A percentile compares a stretch with the other conserved stretches of the same genome.
Evolutionary conservation across 2,113 vertebrate genomes (phyloP).

Genomic region (Setophaga kirtlandii): DNA sequence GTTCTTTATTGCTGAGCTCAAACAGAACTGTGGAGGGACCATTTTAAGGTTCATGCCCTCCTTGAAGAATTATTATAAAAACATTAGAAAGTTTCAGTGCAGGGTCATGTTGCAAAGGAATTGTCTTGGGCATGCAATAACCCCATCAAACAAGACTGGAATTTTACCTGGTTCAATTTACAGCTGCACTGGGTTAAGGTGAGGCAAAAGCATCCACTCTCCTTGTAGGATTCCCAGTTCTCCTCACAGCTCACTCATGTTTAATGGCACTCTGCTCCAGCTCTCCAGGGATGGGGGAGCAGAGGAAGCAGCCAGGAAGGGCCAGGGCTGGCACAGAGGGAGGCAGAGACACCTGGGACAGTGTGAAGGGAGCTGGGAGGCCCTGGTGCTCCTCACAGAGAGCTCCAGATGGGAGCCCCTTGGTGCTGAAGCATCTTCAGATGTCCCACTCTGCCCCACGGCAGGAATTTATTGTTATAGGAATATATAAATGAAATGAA

Average conservation of each 20-base stretch:
- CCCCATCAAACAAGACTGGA: neutral
- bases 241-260: neutral
- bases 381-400: neutral
- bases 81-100: neutral
- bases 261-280: neutral
- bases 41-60: neutral
- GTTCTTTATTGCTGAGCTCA: neutral
- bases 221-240: neutral
- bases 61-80: neutral
- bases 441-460: neutral
- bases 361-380: neutral
- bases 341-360: neutral
- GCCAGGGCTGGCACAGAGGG: neutral
- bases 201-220: neutral
- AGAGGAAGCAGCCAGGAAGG: neutral
- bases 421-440: neutral
- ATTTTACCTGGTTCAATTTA: neutral
- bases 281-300: fast-evolving
- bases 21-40: neutral
- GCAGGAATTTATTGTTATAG: neutral
- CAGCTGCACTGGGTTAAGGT: neutral
- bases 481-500: too few species aligned
- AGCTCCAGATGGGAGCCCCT: neutral
- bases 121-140: neutral
- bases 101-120: neutral